Evolutionary conservation across 2,888 invertebrate species (phyloP).

Genomic region (Drosophila stalkeri): DNA sequence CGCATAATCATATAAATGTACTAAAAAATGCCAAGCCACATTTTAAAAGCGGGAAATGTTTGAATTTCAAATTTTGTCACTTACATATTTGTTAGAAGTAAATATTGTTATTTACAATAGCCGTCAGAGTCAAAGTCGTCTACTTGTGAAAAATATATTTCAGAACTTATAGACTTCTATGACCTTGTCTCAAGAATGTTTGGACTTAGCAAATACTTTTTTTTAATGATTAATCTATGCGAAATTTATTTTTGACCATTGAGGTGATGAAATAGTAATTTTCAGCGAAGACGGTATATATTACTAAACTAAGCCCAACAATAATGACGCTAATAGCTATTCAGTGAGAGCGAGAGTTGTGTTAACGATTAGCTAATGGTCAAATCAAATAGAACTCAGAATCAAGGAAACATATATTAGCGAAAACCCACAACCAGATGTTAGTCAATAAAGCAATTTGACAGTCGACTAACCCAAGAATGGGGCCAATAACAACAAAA

Average conservation of each 20-base stretch:
- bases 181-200: slow-evolving; percentile 24
- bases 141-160: slow-evolving; percentile 17
- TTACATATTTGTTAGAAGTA: slow-evolving; percentile 4
- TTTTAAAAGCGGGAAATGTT: not conserved
- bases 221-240: slow-evolving; percentile 1
- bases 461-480: slow-evolving; percentile 44
- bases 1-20: not conserved
- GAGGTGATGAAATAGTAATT: slow-evolving; percentile 4
- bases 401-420: slow-evolving; percentile 55
- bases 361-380: slow-evolving; percentile 51
- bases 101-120: slow-evolving; percentile 4
- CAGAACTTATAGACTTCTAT: not conserved
- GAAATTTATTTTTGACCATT: slow-evolving; percentile 13
- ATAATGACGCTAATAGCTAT: slow-evolving; percentile 51
- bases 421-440: slow-evolving; percentile 50
- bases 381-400: slow-evolving; percentile 63
- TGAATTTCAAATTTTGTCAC: slow-evolving; percentile 12
- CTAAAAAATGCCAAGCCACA: slow-evolving; percentile 21
- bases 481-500: slow-evolving; percentile 47
- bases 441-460: slow-evolving; percentile 45
- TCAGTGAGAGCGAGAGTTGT: slow-evolving; percentile 31
- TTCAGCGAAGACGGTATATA: slow-evolving; percentile 1
- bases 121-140: not conserved
- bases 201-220: slow-evolving; percentile 27
- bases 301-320: slow-evolving; percentile 33